Evolutionary conservation across 2,797 vertebrate genomes (phyloP).

Genomic region (Acrossocheilus wenchowensis): DNA sequence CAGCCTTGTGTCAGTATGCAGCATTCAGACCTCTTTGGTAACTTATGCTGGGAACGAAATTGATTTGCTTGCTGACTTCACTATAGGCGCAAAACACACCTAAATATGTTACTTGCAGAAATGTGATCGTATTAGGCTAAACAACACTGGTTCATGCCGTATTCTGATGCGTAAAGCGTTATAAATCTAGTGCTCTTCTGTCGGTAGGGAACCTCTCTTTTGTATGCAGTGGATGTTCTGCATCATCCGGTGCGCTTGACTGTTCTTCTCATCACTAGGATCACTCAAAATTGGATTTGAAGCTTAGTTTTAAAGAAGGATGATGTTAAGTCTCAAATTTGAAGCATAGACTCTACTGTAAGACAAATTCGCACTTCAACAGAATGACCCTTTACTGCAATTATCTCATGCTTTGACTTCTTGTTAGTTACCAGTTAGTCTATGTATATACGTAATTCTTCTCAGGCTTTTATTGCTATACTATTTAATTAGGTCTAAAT

Average conservation of each 20-base stretch:
- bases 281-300: slow-evolving; percentile 25
- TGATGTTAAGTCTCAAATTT: not conserved
- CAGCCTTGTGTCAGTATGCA: slow-evolving; percentile 21
- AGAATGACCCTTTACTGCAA: not conserved
- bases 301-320: not conserved
- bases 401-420: not conserved
- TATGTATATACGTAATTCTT: not conserved
- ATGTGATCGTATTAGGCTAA: not conserved
- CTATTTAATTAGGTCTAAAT: not conserved
- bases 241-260: slow-evolving; percentile 36
- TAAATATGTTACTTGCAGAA: not conserved
- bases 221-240: slow-evolving; percentile 41
- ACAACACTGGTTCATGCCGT: not conserved
- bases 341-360: not conserved
- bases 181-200: not conserved
- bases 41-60: not conserved
- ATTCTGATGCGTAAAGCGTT: not conserved
- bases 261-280: slow-evolving; percentile 8
- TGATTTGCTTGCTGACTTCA: not conserved
- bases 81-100: not conserved
- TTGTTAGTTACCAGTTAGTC: not conserved
- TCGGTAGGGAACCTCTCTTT: slow-evolving; percentile 33
- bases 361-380: too few species aligned
- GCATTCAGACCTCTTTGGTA: slow-evolving; percentile 7
- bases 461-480: not conserved